Conservation (phyloP, 2,888 invertebrate genomes). For the Nomada goodeniana region DNA sequence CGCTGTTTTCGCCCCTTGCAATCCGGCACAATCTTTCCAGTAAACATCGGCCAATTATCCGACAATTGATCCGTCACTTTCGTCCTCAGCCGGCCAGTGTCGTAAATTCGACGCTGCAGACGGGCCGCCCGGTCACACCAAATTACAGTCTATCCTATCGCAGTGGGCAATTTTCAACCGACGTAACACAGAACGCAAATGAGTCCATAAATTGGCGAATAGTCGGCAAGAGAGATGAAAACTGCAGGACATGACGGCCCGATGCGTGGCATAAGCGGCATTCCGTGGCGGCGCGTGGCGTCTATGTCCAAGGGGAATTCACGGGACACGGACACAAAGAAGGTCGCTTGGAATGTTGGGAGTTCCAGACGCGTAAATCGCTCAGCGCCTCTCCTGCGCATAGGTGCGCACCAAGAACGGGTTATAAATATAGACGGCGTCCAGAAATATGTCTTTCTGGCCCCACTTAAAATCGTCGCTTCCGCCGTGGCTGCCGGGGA, state of each 20-base stretch:
- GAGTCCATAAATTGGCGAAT: constrained; percentile 43
- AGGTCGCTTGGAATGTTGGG: constrained; percentile 71
- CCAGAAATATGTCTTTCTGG: constrained; percentile 75
- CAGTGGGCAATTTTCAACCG: constrained; percentile 16
- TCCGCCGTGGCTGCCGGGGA: constrained; percentile 65
- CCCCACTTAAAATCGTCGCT: constrained; percentile 71
- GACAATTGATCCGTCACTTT: constrained; percentile 18
- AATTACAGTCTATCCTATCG: constrained; percentile 24
- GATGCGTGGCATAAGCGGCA: constrained; percentile 54
- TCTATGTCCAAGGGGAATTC: constrained; percentile 40
- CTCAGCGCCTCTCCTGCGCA: constrained; percentile 72
- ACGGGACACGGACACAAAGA: constrained; percentile 68
- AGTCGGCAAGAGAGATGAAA: constrained; percentile 39
- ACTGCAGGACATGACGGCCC: constrained; percentile 30
- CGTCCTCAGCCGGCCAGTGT: not conserved
- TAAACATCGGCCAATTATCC: not conserved
- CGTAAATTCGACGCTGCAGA: constrained; percentile 1
- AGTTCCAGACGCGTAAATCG: constrained; percentile 81
- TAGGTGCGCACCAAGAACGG: constrained; percentile 62
- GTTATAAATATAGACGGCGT: constrained; percentile 73
- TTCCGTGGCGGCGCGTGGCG: constrained; percentile 57
- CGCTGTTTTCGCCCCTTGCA: not conserved
- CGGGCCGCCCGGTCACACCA: not conserved
- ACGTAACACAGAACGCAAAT: constrained; percentile 21
- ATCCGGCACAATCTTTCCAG: too few relatives aligned